Conservation (phyloP, 2,888 invertebrate genomes). For the Heliconius aoede region DNA sequence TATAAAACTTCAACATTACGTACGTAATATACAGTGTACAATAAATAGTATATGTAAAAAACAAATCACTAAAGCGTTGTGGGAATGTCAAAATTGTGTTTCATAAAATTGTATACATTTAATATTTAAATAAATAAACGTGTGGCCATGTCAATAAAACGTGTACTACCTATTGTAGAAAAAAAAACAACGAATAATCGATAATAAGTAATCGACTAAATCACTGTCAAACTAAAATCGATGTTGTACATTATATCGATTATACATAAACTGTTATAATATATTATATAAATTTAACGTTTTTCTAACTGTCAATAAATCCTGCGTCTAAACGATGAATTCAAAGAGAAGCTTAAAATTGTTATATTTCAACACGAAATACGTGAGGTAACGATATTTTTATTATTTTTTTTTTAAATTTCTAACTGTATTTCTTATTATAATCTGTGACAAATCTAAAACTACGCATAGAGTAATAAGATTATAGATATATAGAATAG, state of each 20-base stretch:
- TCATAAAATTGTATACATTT: neutral
- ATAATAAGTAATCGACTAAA: neutral
- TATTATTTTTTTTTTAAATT: conserved; percentile 32
- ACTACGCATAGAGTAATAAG: conserved; percentile 37
- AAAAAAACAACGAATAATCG: conserved; percentile 2
- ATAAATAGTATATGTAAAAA: neutral
- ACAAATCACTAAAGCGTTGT: conserved; percentile 23
- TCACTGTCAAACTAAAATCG: conserved; percentile 17
- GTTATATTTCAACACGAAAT: conserved; percentile 44
- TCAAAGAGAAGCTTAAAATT: conserved; percentile 38
- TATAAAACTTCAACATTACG: neutral
- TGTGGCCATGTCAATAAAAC: conserved; percentile 10
- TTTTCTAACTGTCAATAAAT: conserved; percentile 26
- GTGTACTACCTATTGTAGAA: neutral
- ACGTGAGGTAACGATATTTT: conserved; percentile 51
- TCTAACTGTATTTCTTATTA: conserved; percentile 13
- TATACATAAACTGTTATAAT: conserved; percentile 20
- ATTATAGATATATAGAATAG: conserved; percentile 42
- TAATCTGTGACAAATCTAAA: conserved; percentile 45
- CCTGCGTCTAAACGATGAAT: conserved; percentile 26
- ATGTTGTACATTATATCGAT: conserved; percentile 1
- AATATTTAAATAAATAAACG: conserved; percentile 4
- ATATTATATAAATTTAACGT: conserved; percentile 26
- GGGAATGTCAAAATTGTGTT: conserved; percentile 23
- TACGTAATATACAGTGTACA: neutral